Conservation (phyloP, 1,140 invertebrate genomes). For the Solenopsis fugax region DNA sequence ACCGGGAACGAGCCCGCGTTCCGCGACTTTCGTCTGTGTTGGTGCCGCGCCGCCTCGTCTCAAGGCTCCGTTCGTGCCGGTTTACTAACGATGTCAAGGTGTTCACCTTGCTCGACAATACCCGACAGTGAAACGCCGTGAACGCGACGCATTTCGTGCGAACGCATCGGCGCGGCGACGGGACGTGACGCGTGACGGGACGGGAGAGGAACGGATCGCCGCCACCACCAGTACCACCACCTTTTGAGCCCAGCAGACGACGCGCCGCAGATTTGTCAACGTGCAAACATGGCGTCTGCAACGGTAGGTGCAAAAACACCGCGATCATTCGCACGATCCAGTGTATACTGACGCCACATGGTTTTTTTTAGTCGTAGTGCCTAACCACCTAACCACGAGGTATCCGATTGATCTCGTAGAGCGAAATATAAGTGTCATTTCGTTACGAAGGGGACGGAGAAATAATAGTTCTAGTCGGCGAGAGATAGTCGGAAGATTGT, state of each 20-base stretch:
- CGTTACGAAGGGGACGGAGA: constrained; percentile 12
- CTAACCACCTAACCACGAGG: constrained; percentile 18
- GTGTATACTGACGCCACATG: constrained; percentile 42
- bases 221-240: constrained; percentile 9
- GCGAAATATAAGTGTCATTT: constrained; percentile 26
- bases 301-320: constrained; percentile 81
- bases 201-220: too few relatives aligned
- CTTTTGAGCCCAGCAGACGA: constrained; percentile 51
- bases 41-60: not conserved
- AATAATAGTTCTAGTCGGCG: constrained; percentile 40
- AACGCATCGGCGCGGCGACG: too few relatives aligned
- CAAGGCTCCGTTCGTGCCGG: not conserved
- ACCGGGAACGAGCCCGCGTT: not conserved
- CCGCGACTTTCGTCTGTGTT: not conserved
- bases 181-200: too few relatives aligned
- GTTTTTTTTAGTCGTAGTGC: constrained; percentile 58
- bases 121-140: constrained; percentile 21
- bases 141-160: not conserved
- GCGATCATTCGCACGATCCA: constrained; percentile 14
- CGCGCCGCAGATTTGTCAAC: constrained; percentile 50
- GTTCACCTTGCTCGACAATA: constrained; percentile 20
- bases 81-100: constrained; percentile 55
- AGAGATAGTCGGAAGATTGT: constrained; percentile 35
- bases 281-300: constrained; percentile 84
- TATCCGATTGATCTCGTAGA: constrained; percentile 35